phyloP scores from a whole-genome alignment of 2,797 vertebrate species.

The Coranthus polyacanthus region DNA sequence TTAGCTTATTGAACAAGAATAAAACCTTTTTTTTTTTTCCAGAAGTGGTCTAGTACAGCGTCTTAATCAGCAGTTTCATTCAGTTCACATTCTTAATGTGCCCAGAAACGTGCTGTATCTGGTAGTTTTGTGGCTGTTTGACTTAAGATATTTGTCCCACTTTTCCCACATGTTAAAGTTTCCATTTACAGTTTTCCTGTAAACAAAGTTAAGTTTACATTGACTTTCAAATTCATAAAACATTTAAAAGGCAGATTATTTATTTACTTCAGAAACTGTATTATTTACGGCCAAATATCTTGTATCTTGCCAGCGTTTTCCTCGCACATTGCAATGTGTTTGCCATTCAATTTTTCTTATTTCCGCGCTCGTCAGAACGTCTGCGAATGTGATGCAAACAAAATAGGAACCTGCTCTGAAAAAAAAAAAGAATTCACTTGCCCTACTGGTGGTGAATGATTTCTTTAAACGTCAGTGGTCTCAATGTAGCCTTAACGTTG shows the following conservation, averaged over 20 bases:
- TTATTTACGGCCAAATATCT: not conserved
- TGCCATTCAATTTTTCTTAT: not conserved
- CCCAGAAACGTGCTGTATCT: too few relatives aligned
- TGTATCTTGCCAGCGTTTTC: not conserved
- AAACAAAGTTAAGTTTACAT: not conserved
- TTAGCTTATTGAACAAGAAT: not conserved
- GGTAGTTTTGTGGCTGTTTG: too few relatives aligned
- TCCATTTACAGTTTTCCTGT: too few relatives aligned
- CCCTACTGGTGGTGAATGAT: too few relatives aligned
- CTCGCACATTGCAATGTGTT: constrained; percentile 1
- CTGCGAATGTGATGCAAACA: not conserved
- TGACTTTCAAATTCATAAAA: not conserved
- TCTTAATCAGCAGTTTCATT: too few relatives aligned
- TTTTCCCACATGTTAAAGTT: too few relatives aligned
- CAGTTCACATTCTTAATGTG: too few relatives aligned
- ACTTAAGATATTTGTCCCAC: too few relatives aligned
- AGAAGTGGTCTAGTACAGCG: not conserved
- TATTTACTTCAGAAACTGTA: not conserved
- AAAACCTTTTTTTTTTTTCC: not conserved
- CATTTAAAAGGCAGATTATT: not conserved
- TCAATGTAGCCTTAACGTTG: too few relatives aligned
- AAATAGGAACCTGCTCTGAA: not conserved
- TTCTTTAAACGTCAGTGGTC: not conserved
- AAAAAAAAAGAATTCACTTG: not conserved
- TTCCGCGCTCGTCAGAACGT: not conserved